Conservation (phyloP, 2,797 vertebrate genomes). For the Phoebastria nigripes region DNA sequence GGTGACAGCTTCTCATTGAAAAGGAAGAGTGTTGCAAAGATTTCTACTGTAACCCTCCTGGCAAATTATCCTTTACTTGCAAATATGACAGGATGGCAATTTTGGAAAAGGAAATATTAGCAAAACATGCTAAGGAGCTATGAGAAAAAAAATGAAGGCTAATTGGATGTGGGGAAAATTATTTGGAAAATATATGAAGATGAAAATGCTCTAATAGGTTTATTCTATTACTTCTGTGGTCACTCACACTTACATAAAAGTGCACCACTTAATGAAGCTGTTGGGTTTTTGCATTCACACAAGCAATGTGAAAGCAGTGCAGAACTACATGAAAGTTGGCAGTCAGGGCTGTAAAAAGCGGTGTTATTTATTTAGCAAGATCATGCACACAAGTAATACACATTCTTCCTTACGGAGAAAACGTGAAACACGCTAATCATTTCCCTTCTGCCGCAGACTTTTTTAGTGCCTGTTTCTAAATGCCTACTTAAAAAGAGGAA, state of each 20-base stretch:
- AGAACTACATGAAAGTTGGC: neutral
- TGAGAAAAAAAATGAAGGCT: accelerated
- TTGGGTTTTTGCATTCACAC: neutral
- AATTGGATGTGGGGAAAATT: neutral
- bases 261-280: neutral
- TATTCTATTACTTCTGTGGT: neutral
- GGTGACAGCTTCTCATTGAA: neutral
- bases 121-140: neutral
- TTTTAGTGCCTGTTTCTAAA: neutral
- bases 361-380: accelerated
- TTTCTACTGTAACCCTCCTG: neutral
- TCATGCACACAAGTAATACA: accelerated
- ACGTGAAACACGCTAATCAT: accelerated
- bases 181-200: neutral
- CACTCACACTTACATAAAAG: neutral
- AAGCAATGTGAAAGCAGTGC: neutral
- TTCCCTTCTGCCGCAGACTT: neutral
- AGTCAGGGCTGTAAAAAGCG: accelerated
- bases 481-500: neutral
- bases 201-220: neutral
- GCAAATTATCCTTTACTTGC: neutral
- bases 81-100: neutral
- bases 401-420: accelerated
- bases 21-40: neutral
- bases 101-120: neutral